These are phyloP conservation scores for Nomada ruficornis DNA, from an alignment of 2,888 invertebrate species.

Conservation along the genomic window DNA sequence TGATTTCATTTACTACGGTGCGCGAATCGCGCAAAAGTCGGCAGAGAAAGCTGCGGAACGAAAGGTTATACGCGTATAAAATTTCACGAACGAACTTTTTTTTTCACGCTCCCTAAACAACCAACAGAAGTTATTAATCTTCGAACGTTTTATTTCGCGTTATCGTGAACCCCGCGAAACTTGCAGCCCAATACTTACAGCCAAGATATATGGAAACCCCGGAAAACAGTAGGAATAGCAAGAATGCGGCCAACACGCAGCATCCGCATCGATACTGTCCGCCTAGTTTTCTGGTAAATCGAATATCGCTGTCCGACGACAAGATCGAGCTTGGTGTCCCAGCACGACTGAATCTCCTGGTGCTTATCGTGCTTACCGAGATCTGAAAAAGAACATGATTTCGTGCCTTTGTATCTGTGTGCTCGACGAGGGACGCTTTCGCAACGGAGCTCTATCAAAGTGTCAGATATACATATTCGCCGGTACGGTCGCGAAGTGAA, in stretches of 20 bases:
- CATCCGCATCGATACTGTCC: constrained; percentile 95
- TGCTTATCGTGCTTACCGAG: constrained; percentile 85
- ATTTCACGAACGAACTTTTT: constrained; percentile 16
- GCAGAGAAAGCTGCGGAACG: constrained; percentile 62
- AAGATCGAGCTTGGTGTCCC: constrained; percentile 91
- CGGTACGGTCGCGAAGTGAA: not conserved
- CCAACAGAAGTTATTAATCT: not conserved
- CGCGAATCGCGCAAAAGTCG: constrained; percentile 28
- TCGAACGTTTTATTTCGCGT: not conserved
- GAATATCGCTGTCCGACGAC: constrained; percentile 95
- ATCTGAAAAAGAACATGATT: constrained; percentile 82
- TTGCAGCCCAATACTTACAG: constrained; percentile 85
- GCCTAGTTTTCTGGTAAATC: constrained; percentile 94
- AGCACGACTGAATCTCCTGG: constrained; percentile 85
- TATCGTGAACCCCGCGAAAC: not conserved
- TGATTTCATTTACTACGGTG: constrained; percentile 60
- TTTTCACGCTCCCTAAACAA: not conserved
- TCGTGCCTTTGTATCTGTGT: not conserved
- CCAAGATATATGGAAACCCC: constrained; percentile 88
- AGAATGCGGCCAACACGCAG: constrained; percentile 93
- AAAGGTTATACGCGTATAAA: constrained; percentile 7
- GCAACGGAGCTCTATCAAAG: not conserved
- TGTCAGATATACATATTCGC: not conserved
- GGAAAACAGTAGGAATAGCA: constrained; percentile 91
- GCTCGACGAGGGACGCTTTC: not conserved